Base-by-base conservation (phyloP, 2,113 vertebrate genomes). In the Andinoacara biseriatus region DNA sequence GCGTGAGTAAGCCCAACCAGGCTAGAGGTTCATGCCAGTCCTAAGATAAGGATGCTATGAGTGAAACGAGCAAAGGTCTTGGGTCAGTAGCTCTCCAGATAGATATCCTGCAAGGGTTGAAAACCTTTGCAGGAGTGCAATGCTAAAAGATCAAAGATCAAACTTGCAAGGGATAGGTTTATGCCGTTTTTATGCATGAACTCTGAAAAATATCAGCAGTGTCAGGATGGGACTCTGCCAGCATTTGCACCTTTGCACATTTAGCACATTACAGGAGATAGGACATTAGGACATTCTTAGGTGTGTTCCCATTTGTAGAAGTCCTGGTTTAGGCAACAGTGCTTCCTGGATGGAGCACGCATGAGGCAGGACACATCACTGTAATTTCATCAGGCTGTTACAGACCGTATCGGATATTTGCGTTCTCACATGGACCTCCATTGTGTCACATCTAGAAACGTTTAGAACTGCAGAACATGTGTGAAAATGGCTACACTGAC, bases 81-180 rank as follows among this genome's bases (percentile, higher is more conserved):
- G 61, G 60, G 62, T 80, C 67, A 76, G 33, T 77, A n/a, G 20
- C 85, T 89, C 83, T 80, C 80, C 83, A 90, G 90, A 82, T 80
- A 91, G 90, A 74, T 74, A 77, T 60, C 82, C 74, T 84, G 4
- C 61, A 92, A 91, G 81, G 72, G 76, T 22, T 62, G 67, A 79
- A 91, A 88, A 76, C 81, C 62, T 88, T 58, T 82, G 57, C 54
- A 88, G 75, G 89, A 94, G 92, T 92, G 84, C 81, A 58, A 6
- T 20, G 22, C 61, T 65, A 7, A 65, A 29, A 65, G 88, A 80
- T 92, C 79, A 91, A 74, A 91, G 81, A 82, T 86, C 62, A 91
- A 91, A 90, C 60, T 90, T 87, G 83, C 86, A 84, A 87, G 89
- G 82, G 81, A 82, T 75, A 58, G 17, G 83, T 83, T 89, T 72